Conservation (phyloP, 2,113 vertebrate genomes). For the Empidonax traillii region DNA sequence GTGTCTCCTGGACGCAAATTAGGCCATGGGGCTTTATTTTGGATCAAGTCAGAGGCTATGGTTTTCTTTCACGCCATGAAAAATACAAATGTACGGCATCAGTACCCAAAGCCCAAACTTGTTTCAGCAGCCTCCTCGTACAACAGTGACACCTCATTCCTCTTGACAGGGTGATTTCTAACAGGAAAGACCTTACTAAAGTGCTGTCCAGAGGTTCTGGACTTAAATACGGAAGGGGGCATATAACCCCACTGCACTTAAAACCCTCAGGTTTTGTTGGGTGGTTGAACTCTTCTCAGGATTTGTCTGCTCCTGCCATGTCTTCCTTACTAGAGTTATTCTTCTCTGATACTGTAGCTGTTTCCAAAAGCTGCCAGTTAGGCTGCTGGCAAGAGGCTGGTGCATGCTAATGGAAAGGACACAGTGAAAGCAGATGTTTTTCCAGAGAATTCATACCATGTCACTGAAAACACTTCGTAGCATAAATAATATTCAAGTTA, state of each 20-base stretch:
- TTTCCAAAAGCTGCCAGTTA: not conserved
- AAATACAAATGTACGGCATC: not conserved
- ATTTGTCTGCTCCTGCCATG: not conserved
- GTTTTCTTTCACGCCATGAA: not conserved
- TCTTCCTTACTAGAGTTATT: not conserved
- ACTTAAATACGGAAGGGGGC: not conserved
- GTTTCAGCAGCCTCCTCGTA: not conserved
- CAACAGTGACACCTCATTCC: not conserved
- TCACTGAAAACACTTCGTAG: not conserved
- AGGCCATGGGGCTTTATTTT: not conserved
- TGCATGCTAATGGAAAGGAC: not conserved
- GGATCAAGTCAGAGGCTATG: not conserved
- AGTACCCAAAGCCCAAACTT: not conserved
- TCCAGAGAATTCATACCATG: rapidly evolving
- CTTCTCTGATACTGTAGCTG: not conserved
- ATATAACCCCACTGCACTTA: not conserved
- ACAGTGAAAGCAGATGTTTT: not conserved
- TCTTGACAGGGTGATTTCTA: not conserved
- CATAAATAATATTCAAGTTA: not conserved
- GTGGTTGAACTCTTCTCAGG: not conserved
- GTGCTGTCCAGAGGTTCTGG: not conserved
- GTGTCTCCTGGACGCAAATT: not conserved
- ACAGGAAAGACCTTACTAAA: not conserved
- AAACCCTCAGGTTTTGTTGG: not conserved
- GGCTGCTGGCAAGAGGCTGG: not conserved